Base-by-base conservation (phyloP, 2,888 invertebrate species). In the Drosophila koepferae region DNA sequence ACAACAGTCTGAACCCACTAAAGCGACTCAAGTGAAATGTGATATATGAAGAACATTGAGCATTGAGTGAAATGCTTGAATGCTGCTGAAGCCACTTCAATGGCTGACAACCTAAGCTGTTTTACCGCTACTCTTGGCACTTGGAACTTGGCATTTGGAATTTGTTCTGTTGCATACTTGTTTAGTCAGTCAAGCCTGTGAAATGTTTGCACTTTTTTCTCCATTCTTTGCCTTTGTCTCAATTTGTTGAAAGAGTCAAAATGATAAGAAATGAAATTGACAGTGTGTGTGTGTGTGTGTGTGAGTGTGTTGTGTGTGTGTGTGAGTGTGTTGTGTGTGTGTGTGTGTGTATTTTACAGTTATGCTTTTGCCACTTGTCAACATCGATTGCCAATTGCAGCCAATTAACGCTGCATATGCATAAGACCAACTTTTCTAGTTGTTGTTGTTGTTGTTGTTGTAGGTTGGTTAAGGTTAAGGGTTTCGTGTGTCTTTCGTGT, bases 321-420 rank as follows among this genome's bases (percentile, higher is more conserved):
- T 51, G 53, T 72, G 20, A 10, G 18, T 44, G 5, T 44, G 44
- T 10, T 44, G 5, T 44, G 44, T 20, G 20, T 44, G 41, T 71
- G 59, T 51, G 14, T 68, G 40, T 46, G 18, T 56, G 18, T 58
- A 44, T 54, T 62, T 77, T 66, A 23, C 64, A 61, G 62, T 70
- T 68, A 56, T 64, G 62, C 49, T 63, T 64, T 64, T 36, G 36
- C 43, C 34, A 43, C 55, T 63, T 72, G 67, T 62, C 60, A 63
- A 62, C 78, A 84, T 81, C 89, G 89, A 89, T 89, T 81, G 66
- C 64, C 65, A 48, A 51, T 70, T 51, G 66, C 68, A 68, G 77
- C 84, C 64, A 86, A 89, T 89, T 89, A 89, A 74, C 89, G 64
- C 64, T 74, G 75, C 53, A 85, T 72, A 73, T 67, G 72, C 75